phyloP scores from a whole-genome alignment of 2,888 invertebrate species.

The Monopis laevigella region DNA sequence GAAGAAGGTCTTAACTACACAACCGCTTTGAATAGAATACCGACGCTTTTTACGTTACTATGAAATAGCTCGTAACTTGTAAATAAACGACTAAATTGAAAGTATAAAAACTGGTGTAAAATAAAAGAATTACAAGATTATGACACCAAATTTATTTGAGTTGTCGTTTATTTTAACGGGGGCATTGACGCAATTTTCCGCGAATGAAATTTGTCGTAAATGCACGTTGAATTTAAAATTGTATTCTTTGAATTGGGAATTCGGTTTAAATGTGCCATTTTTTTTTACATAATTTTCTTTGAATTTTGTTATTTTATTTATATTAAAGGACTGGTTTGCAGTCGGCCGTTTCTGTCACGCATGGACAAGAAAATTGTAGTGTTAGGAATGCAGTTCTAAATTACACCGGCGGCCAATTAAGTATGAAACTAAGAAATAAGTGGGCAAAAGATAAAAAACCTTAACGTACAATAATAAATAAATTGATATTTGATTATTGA shows the following conservation, averaged over 20 bases:
- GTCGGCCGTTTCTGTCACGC: conserved; percentile 5
- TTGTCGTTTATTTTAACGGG: conserved; percentile 7
- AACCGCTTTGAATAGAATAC: too few species aligned
- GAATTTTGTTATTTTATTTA: too few species aligned
- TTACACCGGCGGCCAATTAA: conserved; percentile 2
- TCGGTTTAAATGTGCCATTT: too few species aligned
- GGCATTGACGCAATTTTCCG: conserved; percentile 10
- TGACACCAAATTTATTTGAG: not conserved
- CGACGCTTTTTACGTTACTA: too few species aligned
- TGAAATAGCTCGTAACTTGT: too few species aligned
- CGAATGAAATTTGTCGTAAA: conserved; percentile 10
- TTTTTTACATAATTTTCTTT: too few species aligned
- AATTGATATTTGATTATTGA: too few species aligned
- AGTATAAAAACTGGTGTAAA: conserved; percentile 3
- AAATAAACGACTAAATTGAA: too few species aligned
- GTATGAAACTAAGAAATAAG: too few species aligned
- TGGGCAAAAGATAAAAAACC: too few species aligned
- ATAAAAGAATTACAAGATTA: conserved; percentile 3
- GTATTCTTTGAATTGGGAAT: conserved; percentile 2
- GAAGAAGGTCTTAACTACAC: too few species aligned
- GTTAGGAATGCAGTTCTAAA: conserved; percentile 28
- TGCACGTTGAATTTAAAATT: not conserved
- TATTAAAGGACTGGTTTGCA: not conserved
- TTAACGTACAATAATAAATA: too few species aligned
- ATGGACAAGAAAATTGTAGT: conserved; percentile 27